phyloP scores from a whole-genome alignment of 2,113 vertebrate species.

The Carollia perspicillata region DNA sequence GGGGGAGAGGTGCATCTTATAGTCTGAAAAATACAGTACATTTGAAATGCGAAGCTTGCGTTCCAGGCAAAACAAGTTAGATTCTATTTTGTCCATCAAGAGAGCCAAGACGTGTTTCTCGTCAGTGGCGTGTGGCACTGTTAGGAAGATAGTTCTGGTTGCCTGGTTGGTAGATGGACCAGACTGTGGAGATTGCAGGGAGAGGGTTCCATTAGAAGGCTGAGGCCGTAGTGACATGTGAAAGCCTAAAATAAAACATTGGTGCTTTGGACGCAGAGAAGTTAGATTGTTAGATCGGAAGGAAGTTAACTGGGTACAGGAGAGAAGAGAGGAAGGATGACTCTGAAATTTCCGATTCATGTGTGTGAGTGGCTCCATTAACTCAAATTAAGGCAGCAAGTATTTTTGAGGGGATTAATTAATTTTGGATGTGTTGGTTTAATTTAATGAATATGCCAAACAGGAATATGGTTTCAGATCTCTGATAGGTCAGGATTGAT shows the following conservation, averaged over 20 bases:
- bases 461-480: neutral
- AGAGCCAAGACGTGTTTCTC: slow-evolving; percentile 1
- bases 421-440: neutral
- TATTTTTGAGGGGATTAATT: neutral
- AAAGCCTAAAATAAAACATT: neutral
- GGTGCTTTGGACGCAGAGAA: neutral
- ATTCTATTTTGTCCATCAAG: neutral
- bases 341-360: neutral
- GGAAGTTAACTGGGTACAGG: neutral
- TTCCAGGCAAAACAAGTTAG: neutral
- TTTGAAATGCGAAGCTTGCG: neutral
- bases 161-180: neutral
- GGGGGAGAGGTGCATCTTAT: no score
- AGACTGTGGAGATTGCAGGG: neutral
- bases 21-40: no score
- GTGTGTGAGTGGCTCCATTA: neutral
- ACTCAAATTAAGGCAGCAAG: neutral
- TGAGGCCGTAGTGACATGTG: neutral
- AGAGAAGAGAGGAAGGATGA: neutral
- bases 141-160: neutral
- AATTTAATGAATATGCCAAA: neutral
- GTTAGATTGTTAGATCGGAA: neutral
- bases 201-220: neutral
- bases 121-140: neutral
- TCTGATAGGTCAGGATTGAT: neutral